These are phyloP conservation scores for Pterocles burchelli DNA, from an alignment of 2,113 vertebrate genomes.

Conservation along the genomic window DNA sequence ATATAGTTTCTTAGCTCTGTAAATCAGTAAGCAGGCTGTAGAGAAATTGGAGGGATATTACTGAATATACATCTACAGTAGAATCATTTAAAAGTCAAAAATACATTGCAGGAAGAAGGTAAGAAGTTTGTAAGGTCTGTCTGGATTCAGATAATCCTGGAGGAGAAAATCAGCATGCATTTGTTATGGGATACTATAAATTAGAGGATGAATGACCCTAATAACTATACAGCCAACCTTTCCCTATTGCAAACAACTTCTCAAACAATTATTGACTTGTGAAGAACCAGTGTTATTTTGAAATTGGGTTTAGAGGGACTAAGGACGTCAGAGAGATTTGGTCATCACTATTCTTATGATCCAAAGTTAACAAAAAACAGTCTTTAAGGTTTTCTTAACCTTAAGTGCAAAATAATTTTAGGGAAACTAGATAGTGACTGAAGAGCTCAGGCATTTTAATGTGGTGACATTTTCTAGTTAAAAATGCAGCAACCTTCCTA, in stretches of 20 bases:
- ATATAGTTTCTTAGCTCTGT: background rate
- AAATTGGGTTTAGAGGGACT: background rate
- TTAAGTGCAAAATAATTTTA: background rate
- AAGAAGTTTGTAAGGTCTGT: background rate
- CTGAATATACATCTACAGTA: background rate
- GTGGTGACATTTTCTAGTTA: background rate
- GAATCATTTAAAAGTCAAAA: background rate
- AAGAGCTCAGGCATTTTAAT: background rate
- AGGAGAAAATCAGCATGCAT: background rate
- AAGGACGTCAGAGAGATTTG: background rate
- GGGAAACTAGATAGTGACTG: background rate
- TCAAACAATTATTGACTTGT: background rate
- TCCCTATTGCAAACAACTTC: background rate
- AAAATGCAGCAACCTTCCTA: background rate
- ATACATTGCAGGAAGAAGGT: background rate
- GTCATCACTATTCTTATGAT: background rate
- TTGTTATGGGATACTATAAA: background rate
- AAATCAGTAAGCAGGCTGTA: background rate
- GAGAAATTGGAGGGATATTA: background rate
- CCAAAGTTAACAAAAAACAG: slow-evolving; percentile 29
- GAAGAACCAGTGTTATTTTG: slow-evolving; percentile 25
- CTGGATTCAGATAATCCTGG: background rate
- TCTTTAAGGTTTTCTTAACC: slow-evolving; percentile 39
- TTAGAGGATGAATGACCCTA: background rate
- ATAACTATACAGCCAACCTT: background rate